Base-by-base conservation (phyloP, 1,140 invertebrate species). In the Drosophila watanabei region DNA sequence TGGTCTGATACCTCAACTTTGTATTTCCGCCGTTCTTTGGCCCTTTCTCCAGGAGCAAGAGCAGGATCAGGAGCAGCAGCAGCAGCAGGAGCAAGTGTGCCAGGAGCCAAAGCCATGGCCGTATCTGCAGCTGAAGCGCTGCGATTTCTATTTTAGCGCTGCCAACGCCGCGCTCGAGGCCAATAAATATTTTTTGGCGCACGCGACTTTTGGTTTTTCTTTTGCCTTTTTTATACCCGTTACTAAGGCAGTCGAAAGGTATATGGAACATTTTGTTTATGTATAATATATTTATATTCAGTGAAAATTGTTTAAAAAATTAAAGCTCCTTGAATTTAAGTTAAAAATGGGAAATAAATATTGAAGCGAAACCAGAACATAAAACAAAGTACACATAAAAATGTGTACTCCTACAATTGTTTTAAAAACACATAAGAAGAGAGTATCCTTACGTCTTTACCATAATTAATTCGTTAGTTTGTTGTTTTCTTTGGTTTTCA, bases 1-100 rank as follows among this genome's bases (percentile, higher is more conserved):
- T 82, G 75, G 64, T 76, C 86, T 90, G 85, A 86, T 89, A 89
- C 86, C 85, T 89, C 86, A 89, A 89, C 85, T 89, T 89, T 90
- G 85, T 89, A 88, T 89, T 89, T 88, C 86, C 85, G 73, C 72
- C 73, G 73, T 88, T 88, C 85, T 75, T 85, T 80, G 63, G 84
- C 61, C 62, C 60, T 83, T 87, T 71, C 41, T 51, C 37, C 46
- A 43, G 46, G 43, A 28, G 30, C 30, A n/a, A 37, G 30, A 41
- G 60, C 41, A 11, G 2, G 39, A 59, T 7, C 41, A 30, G 30
- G 35, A 33, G 28, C 49, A 24, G 51, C n/a, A n/a, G 0, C n/a
- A 24, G 45, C 28, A 24, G 52, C 18, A 24, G 33, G 13, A 24
- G 52, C 13, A 33, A 54, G 30, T 54, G 18, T 20, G 51, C n/a